Conservation (phyloP, 1,140 invertebrate genomes). For the Nephila pilipes region DNA sequence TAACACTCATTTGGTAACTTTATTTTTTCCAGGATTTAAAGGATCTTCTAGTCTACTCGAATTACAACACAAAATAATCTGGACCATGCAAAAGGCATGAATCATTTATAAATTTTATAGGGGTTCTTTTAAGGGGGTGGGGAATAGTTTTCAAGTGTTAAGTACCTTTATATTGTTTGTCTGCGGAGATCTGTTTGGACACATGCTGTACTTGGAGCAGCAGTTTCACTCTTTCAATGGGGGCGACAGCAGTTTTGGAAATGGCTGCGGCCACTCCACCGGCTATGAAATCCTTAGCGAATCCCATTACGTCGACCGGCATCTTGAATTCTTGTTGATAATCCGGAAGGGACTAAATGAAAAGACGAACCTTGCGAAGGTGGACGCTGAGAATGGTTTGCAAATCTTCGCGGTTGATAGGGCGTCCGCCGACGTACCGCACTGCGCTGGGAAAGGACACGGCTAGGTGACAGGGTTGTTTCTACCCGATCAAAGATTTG, state of each 20-base stretch:
- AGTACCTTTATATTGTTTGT: slow-evolving; percentile 91
- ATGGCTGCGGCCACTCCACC: slow-evolving; percentile 94
- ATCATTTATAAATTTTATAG: too few relatives aligned
- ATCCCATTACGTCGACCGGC: slow-evolving; percentile 81
- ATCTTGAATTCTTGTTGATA: slow-evolving; percentile 45
- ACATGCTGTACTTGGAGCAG: slow-evolving; percentile 87
- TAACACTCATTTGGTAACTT: too few relatives aligned
- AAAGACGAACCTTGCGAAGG: not conserved
- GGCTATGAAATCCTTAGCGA: slow-evolving; percentile 92
- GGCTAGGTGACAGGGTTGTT: slow-evolving; percentile 74
- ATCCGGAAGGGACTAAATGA: not conserved
- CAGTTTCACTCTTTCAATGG: slow-evolving; percentile 82
- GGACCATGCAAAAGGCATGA: too few relatives aligned
- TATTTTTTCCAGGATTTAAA: too few relatives aligned
- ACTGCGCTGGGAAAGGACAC: slow-evolving; percentile 76
- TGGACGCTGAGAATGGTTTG: not conserved
- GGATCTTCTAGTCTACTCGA: too few relatives aligned
- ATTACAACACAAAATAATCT: too few relatives aligned
- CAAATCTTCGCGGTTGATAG: not conserved
- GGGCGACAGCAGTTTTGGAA: slow-evolving; percentile 87
- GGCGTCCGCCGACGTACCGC: slow-evolving; percentile 70
- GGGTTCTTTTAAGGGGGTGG: too few relatives aligned
- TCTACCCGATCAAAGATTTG: not conserved
- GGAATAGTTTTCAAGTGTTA: too few relatives aligned
- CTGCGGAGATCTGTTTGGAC: slow-evolving; percentile 90